Evolutionary conservation across 2,113 vertebrate species (phyloP).

Genomic region (Poeciliopsis retropinna): DNA sequence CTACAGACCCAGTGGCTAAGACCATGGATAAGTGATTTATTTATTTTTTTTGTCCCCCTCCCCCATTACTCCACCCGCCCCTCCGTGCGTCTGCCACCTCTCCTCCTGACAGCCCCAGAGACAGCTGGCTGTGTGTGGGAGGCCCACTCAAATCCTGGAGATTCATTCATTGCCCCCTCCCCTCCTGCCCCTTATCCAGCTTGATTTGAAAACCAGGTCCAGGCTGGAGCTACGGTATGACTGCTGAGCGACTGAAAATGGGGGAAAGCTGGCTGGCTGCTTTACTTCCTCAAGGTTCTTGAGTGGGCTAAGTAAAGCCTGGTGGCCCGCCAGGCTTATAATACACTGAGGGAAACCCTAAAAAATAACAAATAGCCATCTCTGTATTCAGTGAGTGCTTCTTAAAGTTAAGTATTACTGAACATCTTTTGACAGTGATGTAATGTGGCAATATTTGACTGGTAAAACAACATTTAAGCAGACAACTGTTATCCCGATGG

Average conservation of each 20-base stretch:
- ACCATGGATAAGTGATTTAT: conserved; percentile 77
- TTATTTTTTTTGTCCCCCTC: conserved; percentile 11
- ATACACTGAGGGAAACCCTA: too few relatives aligned
- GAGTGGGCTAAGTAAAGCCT: too few relatives aligned
- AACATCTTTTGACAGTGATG: too few relatives aligned
- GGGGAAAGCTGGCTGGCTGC: too few relatives aligned
- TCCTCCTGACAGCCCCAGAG: conserved; percentile 45
- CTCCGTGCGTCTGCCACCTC: not conserved
- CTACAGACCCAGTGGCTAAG: conserved; percentile 74
- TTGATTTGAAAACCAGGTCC: conserved; percentile 67
- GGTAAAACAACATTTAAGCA: too few relatives aligned
- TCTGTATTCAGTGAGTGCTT: too few relatives aligned
- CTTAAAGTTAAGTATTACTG: too few relatives aligned
- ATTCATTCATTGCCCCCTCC: conserved; percentile 68
- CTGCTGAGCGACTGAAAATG: not conserved
- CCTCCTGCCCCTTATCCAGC: conserved; percentile 40
- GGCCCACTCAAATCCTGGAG: conserved; percentile 73
- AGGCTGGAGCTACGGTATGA: conserved; percentile 1
- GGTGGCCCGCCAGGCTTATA: too few relatives aligned
- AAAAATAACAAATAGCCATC: too few relatives aligned
- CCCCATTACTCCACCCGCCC: not conserved
- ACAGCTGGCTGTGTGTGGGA: conserved; percentile 79
- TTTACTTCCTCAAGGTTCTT: too few relatives aligned
- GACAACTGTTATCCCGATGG: too few relatives aligned
- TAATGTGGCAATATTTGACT: too few relatives aligned